phyloP scores from a whole-genome alignment of 2,797 vertebrate species.

The Pampus argenteus region DNA sequence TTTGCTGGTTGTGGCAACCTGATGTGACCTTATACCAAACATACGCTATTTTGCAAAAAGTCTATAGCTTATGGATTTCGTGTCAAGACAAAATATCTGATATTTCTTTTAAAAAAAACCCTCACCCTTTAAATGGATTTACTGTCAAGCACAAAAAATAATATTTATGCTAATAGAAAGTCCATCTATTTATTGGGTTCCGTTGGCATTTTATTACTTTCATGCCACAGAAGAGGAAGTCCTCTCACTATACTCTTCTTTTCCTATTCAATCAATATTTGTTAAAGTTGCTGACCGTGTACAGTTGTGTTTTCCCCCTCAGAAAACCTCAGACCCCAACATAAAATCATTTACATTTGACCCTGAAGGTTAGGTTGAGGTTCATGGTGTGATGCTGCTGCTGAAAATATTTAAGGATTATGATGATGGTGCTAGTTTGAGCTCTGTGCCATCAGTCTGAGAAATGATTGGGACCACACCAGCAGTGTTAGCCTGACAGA shows the following conservation, averaged over 20 bases:
- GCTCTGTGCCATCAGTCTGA: conserved; percentile 67
- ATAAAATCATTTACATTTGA: conserved; percentile 59
- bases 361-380: conserved; percentile 66
- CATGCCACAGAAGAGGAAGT: conserved; percentile 56
- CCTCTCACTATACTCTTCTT: conserved; percentile 63
- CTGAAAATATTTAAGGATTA: conserved; percentile 72
- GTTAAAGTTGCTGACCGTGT: conserved; percentile 75
- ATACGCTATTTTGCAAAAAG: conserved; percentile 74
- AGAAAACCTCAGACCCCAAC: conserved; percentile 49
- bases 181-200: conserved; percentile 78
- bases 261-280: conserved; percentile 66
- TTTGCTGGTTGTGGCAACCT: conserved; percentile 50
- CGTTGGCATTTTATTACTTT: conserved; percentile 78
- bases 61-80: conserved; percentile 81
- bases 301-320: conserved; percentile 34
- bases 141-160: conserved; percentile 73
- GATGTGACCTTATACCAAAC: conserved; percentile 79
- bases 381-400: conserved; percentile 55
- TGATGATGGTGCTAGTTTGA: conserved; percentile 75
- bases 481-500: conserved; percentile 78
- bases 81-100: conserved; percentile 76
- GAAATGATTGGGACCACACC: conserved; percentile 75
- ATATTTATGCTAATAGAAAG: conserved; percentile 81
- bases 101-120: conserved; percentile 81
- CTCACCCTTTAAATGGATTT: conserved; percentile 80